Evolutionary conservation across 2,797 vertebrate species (phyloP).

Genomic region (Lepus townsendii): DNA sequence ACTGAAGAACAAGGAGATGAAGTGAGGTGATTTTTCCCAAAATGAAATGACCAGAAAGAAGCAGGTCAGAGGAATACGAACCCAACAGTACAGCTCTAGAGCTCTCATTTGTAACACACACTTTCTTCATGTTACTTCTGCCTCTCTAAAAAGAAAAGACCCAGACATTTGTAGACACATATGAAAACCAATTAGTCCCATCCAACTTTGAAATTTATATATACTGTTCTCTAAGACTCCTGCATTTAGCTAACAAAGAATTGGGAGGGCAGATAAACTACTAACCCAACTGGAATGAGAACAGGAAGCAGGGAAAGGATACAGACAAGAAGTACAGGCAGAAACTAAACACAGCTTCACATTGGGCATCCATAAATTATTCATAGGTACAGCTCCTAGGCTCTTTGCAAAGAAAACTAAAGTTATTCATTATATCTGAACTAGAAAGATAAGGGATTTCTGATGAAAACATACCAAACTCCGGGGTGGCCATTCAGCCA

Average conservation of each 20-base stretch:
- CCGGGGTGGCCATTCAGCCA: too few species aligned
- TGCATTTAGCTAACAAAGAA: slow-evolving; percentile 47
- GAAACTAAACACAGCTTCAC: slow-evolving; percentile 35
- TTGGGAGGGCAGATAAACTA: background rate
- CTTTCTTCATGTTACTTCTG: background rate
- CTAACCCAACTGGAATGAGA: background rate
- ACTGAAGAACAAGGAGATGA: background rate
- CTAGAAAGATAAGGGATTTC: slow-evolving; percentile 34
- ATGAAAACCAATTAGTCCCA: background rate
- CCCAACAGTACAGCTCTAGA: background rate
- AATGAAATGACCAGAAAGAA: slow-evolving; percentile 4
- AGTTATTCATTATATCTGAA: background rate
- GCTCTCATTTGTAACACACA: background rate
- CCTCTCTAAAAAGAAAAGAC: slow-evolving; percentile 6
- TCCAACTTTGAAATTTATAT: background rate
- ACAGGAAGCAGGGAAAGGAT: background rate
- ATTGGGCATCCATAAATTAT: background rate
- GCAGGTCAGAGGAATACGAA: background rate
- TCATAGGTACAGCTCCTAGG: background rate
- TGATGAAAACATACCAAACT: slow-evolving; percentile 7
- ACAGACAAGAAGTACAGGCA: background rate
- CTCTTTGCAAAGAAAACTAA: slow-evolving; percentile 29
- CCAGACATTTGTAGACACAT: background rate
- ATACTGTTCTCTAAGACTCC: slow-evolving; percentile 15
- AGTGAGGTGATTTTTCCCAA: background rate